Percentiles rank a stretch among this genome's conserved stretches.
phyloP scores from a whole-genome alignment of 2,888 invertebrate species.

The Trissolcus brochymenae region DNA sequence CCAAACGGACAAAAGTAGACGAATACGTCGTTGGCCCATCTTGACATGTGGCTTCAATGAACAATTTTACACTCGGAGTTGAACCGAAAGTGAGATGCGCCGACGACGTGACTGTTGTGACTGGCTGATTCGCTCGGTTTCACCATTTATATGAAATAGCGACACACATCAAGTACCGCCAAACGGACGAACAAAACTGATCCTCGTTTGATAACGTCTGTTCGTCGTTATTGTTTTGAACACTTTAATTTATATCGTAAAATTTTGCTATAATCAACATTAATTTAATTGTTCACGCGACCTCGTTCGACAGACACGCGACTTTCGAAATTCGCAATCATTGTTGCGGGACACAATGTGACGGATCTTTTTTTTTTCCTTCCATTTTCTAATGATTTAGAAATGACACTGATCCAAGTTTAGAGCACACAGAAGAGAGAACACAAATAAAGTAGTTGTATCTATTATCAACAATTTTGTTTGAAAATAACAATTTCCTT shows the following conservation, averaged over 20 bases:
- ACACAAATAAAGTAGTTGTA: too few relatives aligned
- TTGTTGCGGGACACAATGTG: too few relatives aligned
- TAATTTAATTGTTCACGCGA: not conserved
- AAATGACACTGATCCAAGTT: too few relatives aligned
- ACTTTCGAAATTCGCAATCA: too few relatives aligned
- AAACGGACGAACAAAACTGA: constrained; percentile 41
- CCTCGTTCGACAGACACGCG: too few relatives aligned
- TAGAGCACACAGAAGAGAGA: too few relatives aligned
- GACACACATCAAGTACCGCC: constrained; percentile 57
- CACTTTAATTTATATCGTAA: too few relatives aligned
- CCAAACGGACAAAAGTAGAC: constrained; percentile 32
- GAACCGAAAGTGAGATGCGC: not conserved
- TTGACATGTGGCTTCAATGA: constrained; percentile 1
- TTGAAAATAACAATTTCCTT: too few relatives aligned
- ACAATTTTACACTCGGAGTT: not conserved
- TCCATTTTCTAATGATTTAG: too few relatives aligned
- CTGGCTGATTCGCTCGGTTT: constrained; percentile 43
- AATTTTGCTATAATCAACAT: too few relatives aligned
- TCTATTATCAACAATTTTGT: too few relatives aligned
- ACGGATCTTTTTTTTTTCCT: too few relatives aligned
- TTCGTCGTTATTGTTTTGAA: not conserved
- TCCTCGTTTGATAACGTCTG: constrained; percentile 21
- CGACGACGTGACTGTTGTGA: constrained; percentile 38
- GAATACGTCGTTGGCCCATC: constrained; percentile 35
- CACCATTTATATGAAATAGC: constrained; percentile 53